Evolutionary conservation across 2,797 vertebrate species (phyloP), one percentile per base, ranked within the genome.

Genomic region (Periophthalmus magnuspinnatus): DNA sequence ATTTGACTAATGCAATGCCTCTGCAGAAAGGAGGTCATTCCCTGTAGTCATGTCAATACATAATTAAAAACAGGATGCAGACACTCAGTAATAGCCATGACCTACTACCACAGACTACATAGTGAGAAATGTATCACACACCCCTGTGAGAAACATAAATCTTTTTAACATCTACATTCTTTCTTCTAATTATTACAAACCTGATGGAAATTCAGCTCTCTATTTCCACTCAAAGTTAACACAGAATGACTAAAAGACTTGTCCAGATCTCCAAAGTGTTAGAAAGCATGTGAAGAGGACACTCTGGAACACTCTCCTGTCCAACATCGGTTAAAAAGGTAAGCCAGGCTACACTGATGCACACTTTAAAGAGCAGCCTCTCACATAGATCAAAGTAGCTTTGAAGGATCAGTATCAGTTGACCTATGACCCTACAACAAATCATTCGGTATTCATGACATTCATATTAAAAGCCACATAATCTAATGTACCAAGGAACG

Each of bases 51-150:
- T 19, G 70, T 90, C 90, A 75, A 92, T 92, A 92, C 33, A 71
- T 87, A 89, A 91, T 91, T 91, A 91, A 89, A 87, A 82, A 81
- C 79, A 83, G 88, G 85, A 90, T 65, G 38, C 65, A 70, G 67
- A 68, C 67, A 60, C 34, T 21, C 54, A 65, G 57, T 69, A 47
- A 21, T 14, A 14, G 64, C 47, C 36, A n/a, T 65, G 61, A 47
- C 61, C 38, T 16, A 61, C 38, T 7, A 24, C 11, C 36, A 64
- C 16, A 64, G 14, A 47, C 13, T 48, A 2, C 41, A 48, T 10
- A 64, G 16, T n/a, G 33, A n/a, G 3, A 60, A 60, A 59, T n/a
- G n/a, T 22, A 7, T 36, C 57, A 59, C 57, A 59, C 34, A 6
- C 7, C 7, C 32, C 34, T 59, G 28, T 59, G 28, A 59, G n/a